phyloP scores from a whole-genome alignment of 92 coral and sea anemone species.

The Siderastrea radians region DNA sequence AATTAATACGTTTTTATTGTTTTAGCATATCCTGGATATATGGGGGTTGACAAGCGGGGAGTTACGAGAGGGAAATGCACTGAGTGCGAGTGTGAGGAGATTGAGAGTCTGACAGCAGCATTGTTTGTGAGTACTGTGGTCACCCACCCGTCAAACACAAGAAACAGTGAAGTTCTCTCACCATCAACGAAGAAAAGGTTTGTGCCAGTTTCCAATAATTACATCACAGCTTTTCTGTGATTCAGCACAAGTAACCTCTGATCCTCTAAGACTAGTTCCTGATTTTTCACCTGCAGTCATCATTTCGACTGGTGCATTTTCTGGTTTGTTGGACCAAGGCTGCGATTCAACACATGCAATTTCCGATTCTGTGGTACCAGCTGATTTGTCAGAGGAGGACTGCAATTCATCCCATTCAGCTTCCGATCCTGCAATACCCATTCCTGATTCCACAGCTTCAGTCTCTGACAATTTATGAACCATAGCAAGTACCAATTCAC shows the following conservation, averaged over 20 bases:
- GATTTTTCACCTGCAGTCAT: not conserved
- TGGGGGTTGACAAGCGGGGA: constrained; percentile 45
- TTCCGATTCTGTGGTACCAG: constrained; percentile 19
- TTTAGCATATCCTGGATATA: constrained; percentile 16
- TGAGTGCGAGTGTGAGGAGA: constrained; percentile 39
- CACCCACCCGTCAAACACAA: constrained; percentile 43
- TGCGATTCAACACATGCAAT: constrained; percentile 2
- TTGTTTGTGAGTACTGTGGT: constrained; percentile 39
- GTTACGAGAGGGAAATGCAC: constrained; percentile 41
- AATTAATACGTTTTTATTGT: constrained; percentile 12
- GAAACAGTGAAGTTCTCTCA: constrained; percentile 33
- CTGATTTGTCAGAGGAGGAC: constrained; percentile 11
- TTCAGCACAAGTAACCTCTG: not conserved
- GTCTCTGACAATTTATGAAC: too few species aligned
- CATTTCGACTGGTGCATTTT: not conserved
- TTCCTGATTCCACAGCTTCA: not conserved
- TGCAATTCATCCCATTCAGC: constrained; percentile 6
- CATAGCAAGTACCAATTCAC: constrained; percentile 9
- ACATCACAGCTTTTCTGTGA: constrained; percentile 4
- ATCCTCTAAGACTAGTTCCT: not conserved
- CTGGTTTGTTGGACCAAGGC: not conserved
- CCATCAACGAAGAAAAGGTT: constrained; percentile 41
- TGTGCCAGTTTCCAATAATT: constrained; percentile 13
- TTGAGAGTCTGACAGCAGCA: constrained; percentile 28
- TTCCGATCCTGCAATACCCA: constrained; percentile 16